Evolutionary conservation across 2,888 invertebrate genomes (phyloP), one percentile per base, ranked within the genome.

Genomic region (Drosophila stalkeri): DNA sequence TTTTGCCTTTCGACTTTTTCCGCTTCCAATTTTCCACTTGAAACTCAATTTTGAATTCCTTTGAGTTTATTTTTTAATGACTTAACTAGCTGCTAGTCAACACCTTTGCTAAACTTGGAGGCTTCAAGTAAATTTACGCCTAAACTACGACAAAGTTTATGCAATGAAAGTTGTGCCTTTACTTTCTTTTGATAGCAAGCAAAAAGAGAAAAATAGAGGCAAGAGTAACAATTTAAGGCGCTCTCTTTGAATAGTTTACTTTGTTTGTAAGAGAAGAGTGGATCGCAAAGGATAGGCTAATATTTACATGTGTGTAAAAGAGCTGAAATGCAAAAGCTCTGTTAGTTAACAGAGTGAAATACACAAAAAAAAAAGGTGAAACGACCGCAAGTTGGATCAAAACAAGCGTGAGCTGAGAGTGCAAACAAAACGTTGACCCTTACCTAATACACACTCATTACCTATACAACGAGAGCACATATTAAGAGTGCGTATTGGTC

Each of bases 31-130:
- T 63, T 63, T 44, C 46, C 16, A 49, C 51, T 73, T 52, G 57
- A 18, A 23, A 35, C 35, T 31, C 9, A n/a, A 41, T 41, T 44
- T 54, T 43, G 41, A 52, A 41, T 16, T 20, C n/a, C 23, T 33
- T 35, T 47, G 11, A 71, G 81, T 80, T 77, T 75, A 80, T 80
- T 77, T 82, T 72, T 82, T 82, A 82, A 82, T 75, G 72, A 72
- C 75, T 65, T 77, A 86, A 82, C 86, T 82, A 80, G 80, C 70
- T 77, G 77, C 51, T 57, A 70, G 77, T 82, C 77, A 75, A 75
- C 82, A 77, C 82, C 83, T 82, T 14, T 74, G 57, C 46, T 44
- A 65, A 77, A 75, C 62, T 82, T 71, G 70, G 74, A 77, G 75
- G 70, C 51, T 68, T 70, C 68, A 84, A 84, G 81, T 81, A 9